phyloP scores from a whole-genome alignment of 2,888 invertebrate species.

The Strigamia maritima region DNA sequence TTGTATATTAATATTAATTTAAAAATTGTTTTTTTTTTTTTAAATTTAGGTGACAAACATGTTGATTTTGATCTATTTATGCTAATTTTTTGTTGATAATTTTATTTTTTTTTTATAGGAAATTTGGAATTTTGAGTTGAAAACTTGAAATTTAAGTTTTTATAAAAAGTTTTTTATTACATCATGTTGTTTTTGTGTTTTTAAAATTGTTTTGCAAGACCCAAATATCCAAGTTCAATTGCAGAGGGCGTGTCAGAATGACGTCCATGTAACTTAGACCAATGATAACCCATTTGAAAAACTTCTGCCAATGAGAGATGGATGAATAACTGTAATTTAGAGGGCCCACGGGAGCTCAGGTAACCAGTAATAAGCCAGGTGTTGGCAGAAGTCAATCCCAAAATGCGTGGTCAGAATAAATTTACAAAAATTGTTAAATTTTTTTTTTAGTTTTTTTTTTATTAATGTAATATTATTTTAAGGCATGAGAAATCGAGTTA shows the following conservation, averaged over 20 bases:
- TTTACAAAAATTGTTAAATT: not conserved
- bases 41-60: no score
- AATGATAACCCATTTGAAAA: constrained; percentile 8
- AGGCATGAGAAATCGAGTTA: no score
- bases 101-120: no score
- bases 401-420: not conserved
- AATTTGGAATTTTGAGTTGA: no score
- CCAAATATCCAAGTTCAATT: not conserved
- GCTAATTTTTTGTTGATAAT: no score
- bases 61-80: no score
- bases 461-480: no score
- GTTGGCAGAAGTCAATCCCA: not conserved
- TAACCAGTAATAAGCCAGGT: constrained; percentile 12
- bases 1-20: no score
- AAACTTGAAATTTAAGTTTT: not conserved
- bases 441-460: not conserved
- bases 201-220: not conserved
- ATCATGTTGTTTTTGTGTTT: not conserved
- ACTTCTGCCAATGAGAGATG: constrained; percentile 14
- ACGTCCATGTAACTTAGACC: not conserved
- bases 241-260: constrained; percentile 9
- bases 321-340: constrained; percentile 2
- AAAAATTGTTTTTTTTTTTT: no score
- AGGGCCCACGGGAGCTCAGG: not conserved
- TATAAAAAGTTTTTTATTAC: no score